Evolutionary conservation across 2,888 invertebrate species (phyloP).

Genomic region (Bursaphelenchus okinawaensis): DNA sequence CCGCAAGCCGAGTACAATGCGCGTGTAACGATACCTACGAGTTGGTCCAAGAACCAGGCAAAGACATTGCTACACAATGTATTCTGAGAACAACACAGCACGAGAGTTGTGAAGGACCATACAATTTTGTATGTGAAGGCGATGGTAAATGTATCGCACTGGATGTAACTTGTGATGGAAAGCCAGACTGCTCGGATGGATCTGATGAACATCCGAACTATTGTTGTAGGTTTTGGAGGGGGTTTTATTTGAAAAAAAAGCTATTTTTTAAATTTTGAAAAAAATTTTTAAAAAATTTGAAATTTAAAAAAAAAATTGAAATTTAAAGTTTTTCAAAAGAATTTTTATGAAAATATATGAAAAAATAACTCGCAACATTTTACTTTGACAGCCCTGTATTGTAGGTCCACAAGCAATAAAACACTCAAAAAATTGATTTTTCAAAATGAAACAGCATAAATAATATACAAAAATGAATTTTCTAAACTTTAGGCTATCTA

Average conservation of each 20-base stretch:
- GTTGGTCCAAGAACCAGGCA: constrained; percentile 66
- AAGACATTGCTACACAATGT: constrained; percentile 52
- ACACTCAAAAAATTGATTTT: too few relatives aligned
- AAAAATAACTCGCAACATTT: too few relatives aligned
- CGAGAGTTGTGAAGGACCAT: constrained; percentile 45
- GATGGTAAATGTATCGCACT: constrained; percentile 72
- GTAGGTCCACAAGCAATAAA: too few relatives aligned
- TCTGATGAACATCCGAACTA: constrained; percentile 75
- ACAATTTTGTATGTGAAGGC: constrained; percentile 55
- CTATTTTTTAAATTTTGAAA: background rate
- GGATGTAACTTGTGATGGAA: constrained; percentile 73
- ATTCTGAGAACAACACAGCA: constrained; percentile 31
- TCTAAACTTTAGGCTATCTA: too few relatives aligned
- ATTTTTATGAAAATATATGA: too few relatives aligned
- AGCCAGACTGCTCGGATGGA: constrained; percentile 91
- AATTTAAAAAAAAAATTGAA: background rate
- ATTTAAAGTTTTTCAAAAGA: too few relatives aligned
- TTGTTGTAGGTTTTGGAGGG: constrained; percentile 7
- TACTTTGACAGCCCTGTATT: too few relatives aligned
- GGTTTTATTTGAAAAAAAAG: background rate
- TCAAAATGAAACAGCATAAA: too few relatives aligned
- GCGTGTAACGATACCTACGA: constrained; percentile 79
- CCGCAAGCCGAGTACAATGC: constrained; percentile 70
- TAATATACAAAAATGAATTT: too few relatives aligned
- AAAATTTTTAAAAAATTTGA: background rate